phyloP scores from a whole-genome alignment of 2,797 vertebrate species.

The Chromis chromis region DNA sequence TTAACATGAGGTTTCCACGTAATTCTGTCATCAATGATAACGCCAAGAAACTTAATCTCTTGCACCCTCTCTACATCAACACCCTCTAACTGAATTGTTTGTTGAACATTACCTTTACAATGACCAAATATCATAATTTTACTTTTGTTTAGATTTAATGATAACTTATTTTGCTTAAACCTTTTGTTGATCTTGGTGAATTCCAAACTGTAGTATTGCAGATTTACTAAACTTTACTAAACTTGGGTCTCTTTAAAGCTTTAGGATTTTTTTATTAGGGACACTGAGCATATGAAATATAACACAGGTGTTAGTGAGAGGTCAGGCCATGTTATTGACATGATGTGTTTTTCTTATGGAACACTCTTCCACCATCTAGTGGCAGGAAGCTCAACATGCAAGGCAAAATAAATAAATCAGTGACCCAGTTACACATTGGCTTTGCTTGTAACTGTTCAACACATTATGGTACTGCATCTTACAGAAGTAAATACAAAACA shows the following conservation, averaged over 20 bases:
- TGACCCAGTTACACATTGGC: conserved; percentile 10
- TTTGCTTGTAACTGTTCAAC: background rate
- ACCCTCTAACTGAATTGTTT: too few species aligned
- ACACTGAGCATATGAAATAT: background rate
- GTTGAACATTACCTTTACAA: too few species aligned
- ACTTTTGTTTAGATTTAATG: too few species aligned
- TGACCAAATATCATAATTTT: too few species aligned
- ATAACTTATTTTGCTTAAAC: background rate
- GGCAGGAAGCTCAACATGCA: background rate
- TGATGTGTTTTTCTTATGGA: background rate
- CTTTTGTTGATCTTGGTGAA: background rate
- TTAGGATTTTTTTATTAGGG: background rate
- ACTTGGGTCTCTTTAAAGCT: background rate
- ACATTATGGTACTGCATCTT: background rate
- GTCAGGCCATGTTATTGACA: too few species aligned
- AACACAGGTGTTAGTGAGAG: too few species aligned
- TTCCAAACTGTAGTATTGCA: background rate
- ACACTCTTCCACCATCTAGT: conserved; percentile 1
- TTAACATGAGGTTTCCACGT: too few species aligned
- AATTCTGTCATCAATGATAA: too few species aligned
- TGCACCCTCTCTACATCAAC: too few species aligned
- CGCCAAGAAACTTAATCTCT: too few species aligned
- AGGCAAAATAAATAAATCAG: background rate
- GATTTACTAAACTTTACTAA: background rate
- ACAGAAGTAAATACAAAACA: background rate